Evolutionary conservation across 2,888 invertebrate genomes (phyloP), one percentile per base, ranked within the genome.

Genomic region (Clanis bilineata): DNA sequence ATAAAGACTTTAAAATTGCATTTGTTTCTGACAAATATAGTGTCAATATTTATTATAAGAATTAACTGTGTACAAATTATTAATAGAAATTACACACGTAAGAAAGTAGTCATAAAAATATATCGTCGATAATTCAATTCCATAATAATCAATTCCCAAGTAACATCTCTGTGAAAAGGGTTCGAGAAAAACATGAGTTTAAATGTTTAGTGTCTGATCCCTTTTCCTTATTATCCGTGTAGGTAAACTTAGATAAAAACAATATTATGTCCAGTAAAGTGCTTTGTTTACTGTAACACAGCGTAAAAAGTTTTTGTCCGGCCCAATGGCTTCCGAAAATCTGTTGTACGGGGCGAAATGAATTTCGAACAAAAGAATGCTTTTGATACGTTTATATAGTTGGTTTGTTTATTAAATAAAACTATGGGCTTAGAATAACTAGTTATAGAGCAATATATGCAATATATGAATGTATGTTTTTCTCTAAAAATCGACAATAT

Each of bases 231-330:
- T 59, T 59, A 56, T 56, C 54, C 44, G 43, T 44, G 54, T 59
- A 59, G 18, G 55, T 59, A 59, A 55, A 44, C 32, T 55, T 55
- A 55, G 56, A 45, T 56, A 59, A 56, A 59, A 59, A 43, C 59
- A 59, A 59, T 57, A 57, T 54, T 41, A 61, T 32, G 54, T 57
- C 57, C 57, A 57, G 51, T 56, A 57, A 61, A 61, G 51, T 57
- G 41, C n/a, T 61, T 54, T 57, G 57, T 61, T 61, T 61, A 57
- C 51, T 57, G 54, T 10, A 32, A 28, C 36, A 36, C 25, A 18
- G 23, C 28, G 36, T 15, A 28, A 23, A 36, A 43, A 32, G 18
- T 41, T 60, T 60, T 39, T 38, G n/a, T 25, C 7, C 43, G 43
- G 0, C 18, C 41, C 18, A 23, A 18, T 57, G 56, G 56, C 28